Evolutionary conservation across 1,140 invertebrate genomes (phyloP), one percentile per base, ranked within the genome.

Genomic region (Pteromalus puparum): DNA sequence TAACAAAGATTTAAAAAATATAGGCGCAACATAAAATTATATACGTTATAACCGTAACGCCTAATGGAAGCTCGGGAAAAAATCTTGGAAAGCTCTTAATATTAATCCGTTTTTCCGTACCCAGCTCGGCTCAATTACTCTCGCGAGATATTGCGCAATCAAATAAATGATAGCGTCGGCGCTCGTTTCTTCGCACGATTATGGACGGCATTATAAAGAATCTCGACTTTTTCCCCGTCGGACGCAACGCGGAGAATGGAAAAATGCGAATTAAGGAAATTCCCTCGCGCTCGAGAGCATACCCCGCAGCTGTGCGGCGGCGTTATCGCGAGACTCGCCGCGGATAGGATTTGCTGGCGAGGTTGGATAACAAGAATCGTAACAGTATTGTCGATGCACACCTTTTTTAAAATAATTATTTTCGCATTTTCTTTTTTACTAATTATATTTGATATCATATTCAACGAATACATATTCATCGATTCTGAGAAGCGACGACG

Each of bases 201-300:
- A 84, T 81, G 78, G 46, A 26, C 48, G 48, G 68, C 28, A 81
- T 76, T 75, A 81, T 84, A 84, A 81, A 84, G 48, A 84, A 84
- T 81, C 77, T 81, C 72, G 18, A 67, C 76, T 48, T 77, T 84
- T 75, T n/a, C 53, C 18, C 53, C 53, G 5, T 61, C 53, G 15
- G 53, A 61, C 53, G 24, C 67, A 68, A 34, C 68, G 21, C 15
- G 67, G 72, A 61, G 72, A 76, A 79, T 73, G 48, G 72, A 81
- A 84, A 84, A 84, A 84, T 21, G 77, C 48, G 83, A 84, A 84
- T 84, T 84, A 84, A 84, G 78, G 61, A 81, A 75, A 84, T 75
- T 67, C 34, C 30, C 7, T 9, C 15, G 30, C 67, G 53, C 53
- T n/a, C 53, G 53, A 7, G 53, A 7, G 38, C 21, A 21, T n/a